Evolutionary conservation across 2,113 vertebrate species (phyloP).

Genomic region (Hippocampus zosterae): DNA sequence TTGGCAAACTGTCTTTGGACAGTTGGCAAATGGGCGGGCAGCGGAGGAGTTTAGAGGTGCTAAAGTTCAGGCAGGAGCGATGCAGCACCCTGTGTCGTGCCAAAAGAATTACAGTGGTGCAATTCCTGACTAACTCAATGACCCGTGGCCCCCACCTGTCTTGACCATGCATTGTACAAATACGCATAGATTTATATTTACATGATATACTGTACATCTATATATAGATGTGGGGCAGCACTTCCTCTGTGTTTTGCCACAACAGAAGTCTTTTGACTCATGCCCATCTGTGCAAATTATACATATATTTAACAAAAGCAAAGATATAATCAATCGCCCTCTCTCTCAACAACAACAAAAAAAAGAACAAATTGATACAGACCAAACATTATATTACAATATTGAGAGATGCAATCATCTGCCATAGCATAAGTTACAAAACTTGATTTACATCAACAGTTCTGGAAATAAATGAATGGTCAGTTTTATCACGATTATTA

Average conservation of each 20-base stretch:
- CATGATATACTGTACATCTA: neutral
- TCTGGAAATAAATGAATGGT: neutral
- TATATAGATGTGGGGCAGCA: conserved; percentile 39
- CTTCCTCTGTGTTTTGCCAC: conserved; percentile 53
- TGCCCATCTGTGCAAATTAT: conserved; percentile 74
- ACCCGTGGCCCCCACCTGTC: conserved; percentile 72
- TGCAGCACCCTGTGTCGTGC: conserved; percentile 67
- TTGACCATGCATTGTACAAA: conserved; percentile 52
- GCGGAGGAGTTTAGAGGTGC: conserved; percentile 75
- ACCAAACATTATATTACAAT: neutral
- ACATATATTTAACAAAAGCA: conserved; percentile 67
- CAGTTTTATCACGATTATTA: neutral
- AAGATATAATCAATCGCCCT: conserved; percentile 58
- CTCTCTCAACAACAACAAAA: conserved; percentile 24
- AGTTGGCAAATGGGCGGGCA: conserved; percentile 77
- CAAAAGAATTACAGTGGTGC: conserved; percentile 66
- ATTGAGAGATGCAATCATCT: neutral
- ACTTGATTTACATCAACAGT: neutral
- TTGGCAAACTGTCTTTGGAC: conserved; percentile 72
- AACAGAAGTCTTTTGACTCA: conserved; percentile 79
- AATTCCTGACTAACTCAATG: conserved; percentile 72
- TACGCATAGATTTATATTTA: no score
- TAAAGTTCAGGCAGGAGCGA: conserved; percentile 74
- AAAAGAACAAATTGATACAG: neutral
- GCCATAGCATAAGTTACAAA: neutral